phyloP scores from a whole-genome alignment of 2,888 invertebrate species.

The Chydorus sphaericus region DNA sequence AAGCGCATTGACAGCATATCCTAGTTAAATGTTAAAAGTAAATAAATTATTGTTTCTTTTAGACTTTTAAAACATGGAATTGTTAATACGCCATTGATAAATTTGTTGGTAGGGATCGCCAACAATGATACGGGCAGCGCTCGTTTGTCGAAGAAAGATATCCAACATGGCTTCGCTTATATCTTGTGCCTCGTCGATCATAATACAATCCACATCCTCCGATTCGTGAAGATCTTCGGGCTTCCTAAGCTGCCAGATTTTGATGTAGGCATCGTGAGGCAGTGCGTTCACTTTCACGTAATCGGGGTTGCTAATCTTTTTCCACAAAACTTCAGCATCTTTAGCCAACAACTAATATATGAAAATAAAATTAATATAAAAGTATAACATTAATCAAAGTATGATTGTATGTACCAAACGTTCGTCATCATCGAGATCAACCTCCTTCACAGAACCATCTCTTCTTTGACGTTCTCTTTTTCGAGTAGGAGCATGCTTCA shows the following conservation, averaged over 20 bases:
- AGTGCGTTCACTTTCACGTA: slow-evolving; percentile 23
- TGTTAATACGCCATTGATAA: slow-evolving; percentile 28
- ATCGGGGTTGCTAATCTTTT: slow-evolving; percentile 23
- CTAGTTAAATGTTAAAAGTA: too few species aligned
- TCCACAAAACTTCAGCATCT: slow-evolving; percentile 19
- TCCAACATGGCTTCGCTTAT: slow-evolving; percentile 28
- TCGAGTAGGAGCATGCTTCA: neutral
- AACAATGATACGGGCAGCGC: slow-evolving; percentile 28
- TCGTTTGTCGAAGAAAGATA: slow-evolving; percentile 26
- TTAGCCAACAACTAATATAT: slow-evolving; percentile 9
- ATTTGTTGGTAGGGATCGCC: slow-evolving; percentile 34
- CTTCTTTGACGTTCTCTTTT: neutral
- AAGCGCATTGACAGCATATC: slow-evolving; percentile 30
- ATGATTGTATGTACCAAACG: neutral
- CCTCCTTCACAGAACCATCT: neutral
- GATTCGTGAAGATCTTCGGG: slow-evolving; percentile 22
- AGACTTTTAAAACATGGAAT: too few species aligned
- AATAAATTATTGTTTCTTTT: too few species aligned
- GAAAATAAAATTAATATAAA: neutral
- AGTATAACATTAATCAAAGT: neutral
- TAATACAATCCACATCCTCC: slow-evolving; percentile 25
- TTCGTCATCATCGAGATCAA: too few species aligned
- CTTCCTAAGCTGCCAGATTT: slow-evolving; percentile 27
- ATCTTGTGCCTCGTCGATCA: slow-evolving; percentile 33
- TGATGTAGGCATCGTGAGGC: slow-evolving; percentile 30